These are phyloP conservation scores for Oegoconia quadripuncta DNA, from an alignment of 2,888 invertebrate genomes.

Conservation along the genomic window DNA sequence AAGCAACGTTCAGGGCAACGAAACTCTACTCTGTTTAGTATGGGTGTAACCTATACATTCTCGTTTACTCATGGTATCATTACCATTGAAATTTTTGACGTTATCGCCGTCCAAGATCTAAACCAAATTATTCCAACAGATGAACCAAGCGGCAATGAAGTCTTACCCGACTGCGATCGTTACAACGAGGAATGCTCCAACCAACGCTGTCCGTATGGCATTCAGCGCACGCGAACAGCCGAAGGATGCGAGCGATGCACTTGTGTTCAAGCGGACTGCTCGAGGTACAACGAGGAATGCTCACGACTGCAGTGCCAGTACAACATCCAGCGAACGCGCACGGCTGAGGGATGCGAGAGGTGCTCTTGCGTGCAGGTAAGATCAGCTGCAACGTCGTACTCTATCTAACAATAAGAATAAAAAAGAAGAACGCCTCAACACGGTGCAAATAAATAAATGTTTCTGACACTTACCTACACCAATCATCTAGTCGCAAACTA, in stretches of 20 bases:
- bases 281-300: conserved; percentile 80
- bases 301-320: conserved; percentile 83
- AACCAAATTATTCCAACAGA: conserved; percentile 5
- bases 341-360: conserved; percentile 80
- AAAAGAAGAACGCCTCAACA: no score
- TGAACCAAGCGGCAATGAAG: conserved; percentile 37
- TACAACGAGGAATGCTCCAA: conserved; percentile 80
- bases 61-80: not conserved
- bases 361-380: conserved; percentile 71
- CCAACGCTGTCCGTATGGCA: conserved; percentile 85
- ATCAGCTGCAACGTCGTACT: no score
- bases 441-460: no score
- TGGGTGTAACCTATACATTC: not conserved
- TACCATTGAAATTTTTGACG: not conserved
- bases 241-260: conserved; percentile 84
- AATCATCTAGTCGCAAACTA: no score
- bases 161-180: conserved; percentile 66
- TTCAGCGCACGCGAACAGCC: conserved; percentile 73
- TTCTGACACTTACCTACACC: no score
- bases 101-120: not conserved
- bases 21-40: not conserved
- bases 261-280: conserved; percentile 66
- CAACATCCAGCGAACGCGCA: conserved; percentile 80
- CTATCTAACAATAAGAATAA: no score
- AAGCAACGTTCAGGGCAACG: not conserved